These are phyloP conservation scores for Xylota segnis DNA, from an alignment of 2,888 invertebrate genomes.

Conservation along the genomic window DNA sequence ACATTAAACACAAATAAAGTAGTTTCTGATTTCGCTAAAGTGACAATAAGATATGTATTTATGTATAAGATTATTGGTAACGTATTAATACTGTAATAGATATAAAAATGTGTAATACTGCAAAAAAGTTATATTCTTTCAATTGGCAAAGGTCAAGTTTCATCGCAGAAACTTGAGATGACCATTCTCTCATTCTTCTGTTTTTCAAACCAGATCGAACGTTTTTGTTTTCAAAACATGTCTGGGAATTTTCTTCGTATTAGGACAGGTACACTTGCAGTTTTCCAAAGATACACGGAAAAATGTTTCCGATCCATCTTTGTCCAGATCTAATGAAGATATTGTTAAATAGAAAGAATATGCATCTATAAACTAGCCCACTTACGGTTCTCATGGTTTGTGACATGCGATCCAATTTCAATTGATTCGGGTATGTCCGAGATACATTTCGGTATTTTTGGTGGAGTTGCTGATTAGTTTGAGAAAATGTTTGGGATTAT, in stretches of 20 bases:
- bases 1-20: too few relatives aligned
- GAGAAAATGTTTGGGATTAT: too few relatives aligned
- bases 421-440: neutral
- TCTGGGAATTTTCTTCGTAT: neutral
- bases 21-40: too few relatives aligned
- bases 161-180: neutral
- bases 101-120: too few relatives aligned
- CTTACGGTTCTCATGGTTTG: neutral
- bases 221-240: neutral
- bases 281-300: neutral
- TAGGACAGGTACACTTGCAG: constrained; percentile 4
- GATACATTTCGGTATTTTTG: neutral
- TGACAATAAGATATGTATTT: too few relatives aligned
- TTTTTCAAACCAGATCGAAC: neutral
- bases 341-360: neutral
- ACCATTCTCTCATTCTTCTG: too few relatives aligned
- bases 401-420: neutral
- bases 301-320: neutral
- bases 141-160: neutral
- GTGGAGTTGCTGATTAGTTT: neutral
- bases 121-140: neutral
- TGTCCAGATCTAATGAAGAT: neutral
- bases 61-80: too few relatives aligned
- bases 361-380: too few relatives aligned
- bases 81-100: neutral